Evolutionary conservation across 1,140 invertebrate genomes (phyloP).

Genomic region (Caligus rogercresseyi): DNA sequence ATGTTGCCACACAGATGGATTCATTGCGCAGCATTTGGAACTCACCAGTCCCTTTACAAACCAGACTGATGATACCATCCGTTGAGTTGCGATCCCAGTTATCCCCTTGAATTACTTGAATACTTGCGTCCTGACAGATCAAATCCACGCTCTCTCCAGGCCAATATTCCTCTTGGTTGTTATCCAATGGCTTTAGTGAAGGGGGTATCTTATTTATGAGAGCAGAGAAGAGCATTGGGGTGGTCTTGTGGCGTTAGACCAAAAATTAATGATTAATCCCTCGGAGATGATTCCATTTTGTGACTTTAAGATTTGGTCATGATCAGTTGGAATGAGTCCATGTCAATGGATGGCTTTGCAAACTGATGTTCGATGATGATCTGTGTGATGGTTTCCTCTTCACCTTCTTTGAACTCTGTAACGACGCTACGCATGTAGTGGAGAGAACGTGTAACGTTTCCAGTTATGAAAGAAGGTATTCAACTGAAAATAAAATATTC

Average conservation of each 20-base stretch:
- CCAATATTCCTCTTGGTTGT: not conserved
- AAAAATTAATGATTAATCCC: not conserved
- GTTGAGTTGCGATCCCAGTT: not conserved
- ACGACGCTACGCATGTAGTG: not conserved
- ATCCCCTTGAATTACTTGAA: not conserved
- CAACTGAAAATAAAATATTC: not conserved
- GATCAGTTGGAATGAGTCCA: not conserved
- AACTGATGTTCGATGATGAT: not conserved
- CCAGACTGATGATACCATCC: not conserved
- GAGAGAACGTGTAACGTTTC: not conserved
- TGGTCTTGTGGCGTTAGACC: not conserved
- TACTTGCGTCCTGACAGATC: not conserved
- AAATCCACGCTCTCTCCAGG: not conserved
- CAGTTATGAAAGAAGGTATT: not conserved
- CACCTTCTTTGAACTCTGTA: not conserved
- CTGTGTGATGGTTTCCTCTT: too few relatives aligned
- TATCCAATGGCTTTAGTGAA: not conserved
- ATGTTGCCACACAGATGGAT: not conserved
- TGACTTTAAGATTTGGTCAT: not conserved
- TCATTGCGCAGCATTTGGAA: not conserved
- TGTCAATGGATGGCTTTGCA: not conserved
- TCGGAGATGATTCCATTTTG: not conserved
- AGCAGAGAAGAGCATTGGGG: not conserved
- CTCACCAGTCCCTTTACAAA: not conserved
- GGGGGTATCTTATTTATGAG: not conserved